phyloP scores from a whole-genome alignment of 2,113 vertebrate species.

The Vireo altiloquus region DNA sequence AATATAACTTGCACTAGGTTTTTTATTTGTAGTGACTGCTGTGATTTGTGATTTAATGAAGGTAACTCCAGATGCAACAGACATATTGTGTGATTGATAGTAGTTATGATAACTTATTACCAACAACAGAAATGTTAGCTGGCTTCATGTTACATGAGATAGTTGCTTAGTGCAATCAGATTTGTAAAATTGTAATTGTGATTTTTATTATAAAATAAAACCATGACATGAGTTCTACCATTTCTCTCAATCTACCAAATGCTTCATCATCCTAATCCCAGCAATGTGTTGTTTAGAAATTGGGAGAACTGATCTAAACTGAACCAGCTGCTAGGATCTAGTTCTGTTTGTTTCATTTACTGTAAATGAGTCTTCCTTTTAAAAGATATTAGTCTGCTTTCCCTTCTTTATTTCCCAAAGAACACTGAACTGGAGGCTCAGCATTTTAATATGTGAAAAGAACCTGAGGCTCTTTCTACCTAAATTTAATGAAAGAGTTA shows the following conservation, averaged over 20 bases:
- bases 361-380: neutral
- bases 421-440: neutral
- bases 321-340: neutral
- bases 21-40: neutral
- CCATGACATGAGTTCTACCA: fast-evolving
- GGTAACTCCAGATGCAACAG: neutral
- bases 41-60: neutral
- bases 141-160: neutral
- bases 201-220: neutral
- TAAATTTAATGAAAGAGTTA: neutral
- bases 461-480: neutral
- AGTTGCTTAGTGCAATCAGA: neutral
- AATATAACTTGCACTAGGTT: neutral
- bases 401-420: neutral
- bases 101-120: neutral
- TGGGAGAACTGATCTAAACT: neutral
- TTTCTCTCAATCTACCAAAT: neutral
- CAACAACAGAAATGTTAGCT: neutral
- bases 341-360: neutral
- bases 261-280: neutral
- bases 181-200: neutral
- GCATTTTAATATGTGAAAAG: neutral
- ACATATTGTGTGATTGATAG: neutral
- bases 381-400: neutral
- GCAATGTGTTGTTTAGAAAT: neutral